Base-by-base conservation (phyloP, 1,140 invertebrate species). In the Tribolium castaneum region DNA sequence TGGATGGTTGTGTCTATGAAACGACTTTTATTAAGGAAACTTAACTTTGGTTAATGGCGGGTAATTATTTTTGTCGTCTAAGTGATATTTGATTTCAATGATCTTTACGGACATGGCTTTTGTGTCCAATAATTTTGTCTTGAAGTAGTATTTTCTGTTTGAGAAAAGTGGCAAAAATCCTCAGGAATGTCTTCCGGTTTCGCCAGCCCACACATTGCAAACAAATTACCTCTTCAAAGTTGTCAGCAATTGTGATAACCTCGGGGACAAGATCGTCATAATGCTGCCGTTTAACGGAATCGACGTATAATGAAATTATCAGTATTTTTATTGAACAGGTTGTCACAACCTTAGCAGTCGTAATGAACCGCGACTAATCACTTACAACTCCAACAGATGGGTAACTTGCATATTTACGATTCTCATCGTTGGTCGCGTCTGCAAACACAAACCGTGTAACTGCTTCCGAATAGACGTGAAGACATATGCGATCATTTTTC, bases 351-450 rank as follows among this genome's bases (percentile, higher is more conserved):
- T 14, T n/a, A 7, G 10, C 16, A 25, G 54, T 30, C 19, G 16
- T 59, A 59, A 59, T 59, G 54, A 59, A 59, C 16, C 54, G 22
- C 22, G 54, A 59, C 54, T 59, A 59, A 59, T 59, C 54, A 30
- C 54, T 19, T 59, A 45, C 39, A 45, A 45, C 39, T 45, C 39
- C n/a, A 59, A 59, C 54, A 59, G 54, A 59, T 59, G 54, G 54
- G 54, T 30, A 59, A 59, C 16, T 59, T 19, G 54, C 54, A 59
- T 22, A 30, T 59, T 59, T 59, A 59, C 54, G 54, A 59, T 59
- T 59, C 54, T n/a, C 54, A 30, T 6, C 54, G 16, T 59, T 59
- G n/a, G 13, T 6, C 22, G 22, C 14, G 6, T 59, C 16, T 59
- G 54, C 19, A 59, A 59, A 59, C 54, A 52, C 10, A 52, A 52